Percentiles rank a stretch among this genome's conserved stretches.
phyloP scores from a whole-genome alignment of 2,113 vertebrate species.

The Aphyosemion australe region DNA sequence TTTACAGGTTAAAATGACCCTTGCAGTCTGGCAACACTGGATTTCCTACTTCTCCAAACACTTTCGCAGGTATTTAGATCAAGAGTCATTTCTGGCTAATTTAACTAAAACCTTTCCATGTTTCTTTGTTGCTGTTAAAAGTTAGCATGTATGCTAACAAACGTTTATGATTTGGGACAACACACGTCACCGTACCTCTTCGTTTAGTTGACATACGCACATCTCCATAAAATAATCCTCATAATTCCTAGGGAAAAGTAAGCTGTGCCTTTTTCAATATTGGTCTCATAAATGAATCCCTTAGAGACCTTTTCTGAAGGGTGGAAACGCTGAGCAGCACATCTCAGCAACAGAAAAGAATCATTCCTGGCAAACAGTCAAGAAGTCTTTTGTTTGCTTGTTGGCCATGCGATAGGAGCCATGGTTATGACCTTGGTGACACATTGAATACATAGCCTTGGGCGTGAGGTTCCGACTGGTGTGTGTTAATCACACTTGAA shows the following conservation, averaged over 20 bases:
- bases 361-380: slow-evolving; percentile 52
- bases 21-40: too few species aligned
- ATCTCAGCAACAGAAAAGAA: slow-evolving; percentile 27
- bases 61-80: too few species aligned
- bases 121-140: too few species aligned
- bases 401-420: slow-evolving; percentile 53
- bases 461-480: slow-evolving; percentile 49
- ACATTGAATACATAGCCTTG: slow-evolving; percentile 20
- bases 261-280: background rate
- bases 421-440: slow-evolving; percentile 65
- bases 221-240: too few species aligned
- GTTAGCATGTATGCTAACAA: too few species aligned
- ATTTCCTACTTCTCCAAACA: too few species aligned
- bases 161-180: too few species aligned
- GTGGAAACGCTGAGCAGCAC: slow-evolving; percentile 16
- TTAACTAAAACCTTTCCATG: too few species aligned
- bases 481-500: slow-evolving; percentile 46
- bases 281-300: background rate
- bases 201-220: too few species aligned
- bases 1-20: too few species aligned
- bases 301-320: slow-evolving; percentile 15
- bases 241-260: background rate
- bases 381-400: slow-evolving; percentile 63
- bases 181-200: too few species aligned
- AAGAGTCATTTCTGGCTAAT: too few species aligned